Percentiles rank a stretch among this genome's conserved stretches.
Evolutionary conservation across 2,888 invertebrate genomes (phyloP).

Genomic region (Xestobium rufovillosum): DNA sequence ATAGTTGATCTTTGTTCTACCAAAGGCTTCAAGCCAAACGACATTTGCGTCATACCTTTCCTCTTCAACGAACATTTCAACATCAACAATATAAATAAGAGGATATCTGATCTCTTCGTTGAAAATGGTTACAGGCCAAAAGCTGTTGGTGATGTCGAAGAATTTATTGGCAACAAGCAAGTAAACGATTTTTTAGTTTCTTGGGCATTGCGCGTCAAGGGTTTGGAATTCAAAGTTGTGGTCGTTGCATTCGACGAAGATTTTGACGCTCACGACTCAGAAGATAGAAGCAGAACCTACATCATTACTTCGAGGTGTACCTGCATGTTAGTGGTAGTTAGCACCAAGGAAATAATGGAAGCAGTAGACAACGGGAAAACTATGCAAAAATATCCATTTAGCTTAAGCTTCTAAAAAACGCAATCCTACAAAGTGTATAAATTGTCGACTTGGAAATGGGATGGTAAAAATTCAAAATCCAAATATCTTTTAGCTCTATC

Average conservation of each 20-base stretch:
- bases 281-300: slow-evolving; percentile 37
- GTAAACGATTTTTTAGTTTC: slow-evolving; percentile 35
- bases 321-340: slow-evolving; percentile 34
- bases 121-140: slow-evolving; percentile 35
- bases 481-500: no score
- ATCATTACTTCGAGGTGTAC: slow-evolving; percentile 39
- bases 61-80: slow-evolving; percentile 30
- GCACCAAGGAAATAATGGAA: slow-evolving; percentile 27
- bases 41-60: slow-evolving; percentile 38
- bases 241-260: slow-evolving; percentile 37
- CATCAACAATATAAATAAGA: slow-evolving; percentile 32
- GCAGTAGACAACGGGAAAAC: slow-evolving; percentile 28
- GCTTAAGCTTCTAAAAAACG: slow-evolving; percentile 19
- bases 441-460: no score
- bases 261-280: slow-evolving; percentile 34
- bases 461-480: no score
- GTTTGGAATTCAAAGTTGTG: slow-evolving; percentile 39
- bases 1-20: slow-evolving; percentile 37
- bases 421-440: no score
- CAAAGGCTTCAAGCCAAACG: slow-evolving; percentile 38
- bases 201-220: slow-evolving; percentile 38
- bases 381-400: slow-evolving; percentile 33
- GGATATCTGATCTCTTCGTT: slow-evolving; percentile 34
- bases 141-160: slow-evolving; percentile 34
- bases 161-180: slow-evolving; percentile 30